Base-by-base conservation (phyloP, 1,140 invertebrate genomes). In the Pseudomyrmex concolor region DNA sequence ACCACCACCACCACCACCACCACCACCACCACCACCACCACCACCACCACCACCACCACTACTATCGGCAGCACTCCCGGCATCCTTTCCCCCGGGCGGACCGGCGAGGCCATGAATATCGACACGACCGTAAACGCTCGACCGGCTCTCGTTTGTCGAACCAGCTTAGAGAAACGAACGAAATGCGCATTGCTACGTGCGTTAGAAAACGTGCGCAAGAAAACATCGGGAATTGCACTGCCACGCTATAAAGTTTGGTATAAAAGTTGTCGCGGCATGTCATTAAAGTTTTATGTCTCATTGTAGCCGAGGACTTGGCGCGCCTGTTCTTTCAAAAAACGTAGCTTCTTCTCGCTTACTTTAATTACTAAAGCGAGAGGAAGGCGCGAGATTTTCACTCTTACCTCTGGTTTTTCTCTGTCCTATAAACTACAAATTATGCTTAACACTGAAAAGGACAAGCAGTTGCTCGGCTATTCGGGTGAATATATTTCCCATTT, bases 41-140 rank as follows among this genome's bases (percentile, higher is more conserved):
- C n/a, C n/a, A n/a, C n/a, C n/a, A 85, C 77, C 76, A 59, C 59
- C 54, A 45, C 57, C 62, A 66, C 70, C 84, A 80, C 83, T n/a
- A n/a, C n/a, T n/a, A n/a, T 1, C 34, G 34, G 34, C 5, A 5
- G 34, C 34, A 34, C 48, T 10, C 43, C 67, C 59, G 43, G 19
- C 34, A 15, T 15, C n/a, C 43, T 34, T 60, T 51, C 51, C 86
- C 25, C 22, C 63, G 48, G 48, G 10, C 60, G 50, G 45, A 43
- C 62, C 48, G 57, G 54, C 50, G 59, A 83, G 83, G 51, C 66
- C 74, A 86, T 80, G 81, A 87, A 87, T 87, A 87, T 86, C 81
- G 86, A 72, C 64, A 71, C 51, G 12, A 15, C 57, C 55, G 72
- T 51, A 82, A 84, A 82, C 70, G 45, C 51, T 66, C 71, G 84